Percentiles rank a stretch among this genome's conserved stretches.
These are phyloP conservation scores for Neopipo cinnamomea DNA, from an alignment of 2,113 vertebrate genomes.

Conservation along the genomic window DNA sequence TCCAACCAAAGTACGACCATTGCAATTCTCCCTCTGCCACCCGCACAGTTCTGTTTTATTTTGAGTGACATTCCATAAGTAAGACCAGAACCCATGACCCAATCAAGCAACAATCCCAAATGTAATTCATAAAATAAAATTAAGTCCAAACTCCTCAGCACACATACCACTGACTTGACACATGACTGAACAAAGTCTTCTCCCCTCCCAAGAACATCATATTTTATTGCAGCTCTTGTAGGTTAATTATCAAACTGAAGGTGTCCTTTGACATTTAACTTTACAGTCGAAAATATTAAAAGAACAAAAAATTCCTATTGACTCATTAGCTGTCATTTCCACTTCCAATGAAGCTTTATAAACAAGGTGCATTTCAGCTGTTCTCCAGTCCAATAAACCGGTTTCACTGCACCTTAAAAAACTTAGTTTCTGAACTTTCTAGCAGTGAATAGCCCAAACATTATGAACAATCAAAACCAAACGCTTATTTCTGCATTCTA, in stretches of 20 bases:
- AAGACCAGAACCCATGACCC: constrained; percentile 19
- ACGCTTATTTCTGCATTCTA: not conserved
- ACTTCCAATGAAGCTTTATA: not conserved
- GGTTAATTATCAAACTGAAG: not conserved
- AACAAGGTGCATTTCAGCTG: not conserved
- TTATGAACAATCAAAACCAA: not conserved
- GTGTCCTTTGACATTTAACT: not conserved
- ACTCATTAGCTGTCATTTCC: not conserved
- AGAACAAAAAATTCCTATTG: not conserved
- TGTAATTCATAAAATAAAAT: constrained; percentile 14
- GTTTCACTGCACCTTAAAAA: not conserved
- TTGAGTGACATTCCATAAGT: constrained; percentile 5
- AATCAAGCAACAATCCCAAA: constrained; percentile 17
- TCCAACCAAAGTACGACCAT: not conserved
- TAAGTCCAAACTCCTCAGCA: not conserved
- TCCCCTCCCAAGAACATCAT: fast-evolving
- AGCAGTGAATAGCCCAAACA: not conserved
- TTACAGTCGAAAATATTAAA: not conserved
- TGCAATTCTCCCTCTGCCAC: not conserved
- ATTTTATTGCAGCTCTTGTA: not conserved
- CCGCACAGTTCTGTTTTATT: not conserved
- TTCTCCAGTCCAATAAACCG: not conserved
- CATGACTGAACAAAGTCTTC: not conserved
- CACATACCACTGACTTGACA: not conserved
- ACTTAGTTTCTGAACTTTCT: not conserved